phyloP scores from a whole-genome alignment of 2,888 invertebrate genomes.

The Subacronicta megacephala region DNA sequence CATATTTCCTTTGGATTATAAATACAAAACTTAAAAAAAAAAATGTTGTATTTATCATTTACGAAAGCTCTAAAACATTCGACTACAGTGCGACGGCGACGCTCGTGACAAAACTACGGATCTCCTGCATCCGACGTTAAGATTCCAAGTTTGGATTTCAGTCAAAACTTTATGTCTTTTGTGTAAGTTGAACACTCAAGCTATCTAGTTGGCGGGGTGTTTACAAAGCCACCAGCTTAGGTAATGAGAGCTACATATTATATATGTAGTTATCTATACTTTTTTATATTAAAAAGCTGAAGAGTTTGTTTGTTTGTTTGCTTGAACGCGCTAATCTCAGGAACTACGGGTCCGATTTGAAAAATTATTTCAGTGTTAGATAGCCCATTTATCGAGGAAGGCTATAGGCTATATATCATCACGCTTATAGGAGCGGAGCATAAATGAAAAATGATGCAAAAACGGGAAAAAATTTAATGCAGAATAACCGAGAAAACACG shows the following conservation, averaged over 20 bases:
- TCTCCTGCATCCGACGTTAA: constrained; percentile 63
- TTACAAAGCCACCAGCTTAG: constrained; percentile 33
- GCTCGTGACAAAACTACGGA: constrained; percentile 49
- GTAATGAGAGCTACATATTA: constrained; percentile 29
- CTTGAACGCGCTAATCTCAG: too few species aligned
- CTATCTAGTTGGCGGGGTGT: constrained; percentile 56
- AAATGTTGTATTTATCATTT: constrained; percentile 9
- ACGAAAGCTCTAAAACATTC: constrained; percentile 6
- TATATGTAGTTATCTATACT: constrained; percentile 1
- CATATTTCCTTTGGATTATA: too few species aligned
- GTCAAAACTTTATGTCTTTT: constrained; percentile 69
- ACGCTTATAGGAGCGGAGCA: too few species aligned
- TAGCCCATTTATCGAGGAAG: too few species aligned
- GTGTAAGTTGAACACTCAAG: constrained; percentile 66
- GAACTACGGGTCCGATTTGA: too few species aligned
- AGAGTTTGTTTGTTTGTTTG: too few species aligned
- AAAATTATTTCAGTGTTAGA: too few species aligned
- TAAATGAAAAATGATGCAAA: too few species aligned
- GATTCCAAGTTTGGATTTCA: constrained; percentile 64
- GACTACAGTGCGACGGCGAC: constrained; percentile 1
- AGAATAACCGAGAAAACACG: too few species aligned
- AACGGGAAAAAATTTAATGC: too few species aligned
- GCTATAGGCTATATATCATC: too few species aligned
- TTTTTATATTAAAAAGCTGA: too few species aligned
- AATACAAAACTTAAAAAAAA: not conserved